phyloP scores from a whole-genome alignment of 1,140 invertebrate genomes.

The Bombus confusus region DNA sequence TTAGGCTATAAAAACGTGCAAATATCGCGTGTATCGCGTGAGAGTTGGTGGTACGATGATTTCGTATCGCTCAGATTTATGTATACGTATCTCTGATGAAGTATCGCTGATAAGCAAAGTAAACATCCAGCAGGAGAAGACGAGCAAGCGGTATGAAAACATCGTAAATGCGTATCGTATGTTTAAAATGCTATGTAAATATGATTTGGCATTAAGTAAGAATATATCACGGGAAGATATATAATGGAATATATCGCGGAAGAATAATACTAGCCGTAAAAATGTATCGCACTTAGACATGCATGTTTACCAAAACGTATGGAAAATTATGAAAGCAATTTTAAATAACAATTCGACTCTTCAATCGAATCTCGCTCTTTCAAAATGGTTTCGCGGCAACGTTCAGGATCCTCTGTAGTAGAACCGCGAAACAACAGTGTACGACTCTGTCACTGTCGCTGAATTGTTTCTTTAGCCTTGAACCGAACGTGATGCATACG shows the following conservation, averaged over 20 bases:
- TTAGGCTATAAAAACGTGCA: not conserved
- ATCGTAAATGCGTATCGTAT: not conserved
- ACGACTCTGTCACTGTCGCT: not conserved
- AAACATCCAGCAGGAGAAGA: not conserved
- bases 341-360: no score
- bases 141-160: not conserved
- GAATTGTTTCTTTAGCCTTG: slow-evolving; percentile 35
- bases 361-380: not conserved
- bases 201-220: no score
- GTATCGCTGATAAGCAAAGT: not conserved
- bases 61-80: not conserved
- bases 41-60: not conserved
- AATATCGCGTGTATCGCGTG: not conserved
- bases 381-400: not conserved
- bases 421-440: not conserved
- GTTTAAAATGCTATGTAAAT: not conserved
- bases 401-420: not conserved
- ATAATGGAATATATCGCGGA: no score
- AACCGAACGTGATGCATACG: not conserved
- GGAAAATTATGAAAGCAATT: no score
- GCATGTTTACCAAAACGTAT: no score
- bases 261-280: no score
- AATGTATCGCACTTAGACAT: no score
- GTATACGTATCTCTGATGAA: not conserved
- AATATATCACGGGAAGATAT: no score